Evolutionary conservation across 2,888 invertebrate species (phyloP), one percentile per base, ranked within the genome.

Genomic region (Sesia bembeciformis): DNA sequence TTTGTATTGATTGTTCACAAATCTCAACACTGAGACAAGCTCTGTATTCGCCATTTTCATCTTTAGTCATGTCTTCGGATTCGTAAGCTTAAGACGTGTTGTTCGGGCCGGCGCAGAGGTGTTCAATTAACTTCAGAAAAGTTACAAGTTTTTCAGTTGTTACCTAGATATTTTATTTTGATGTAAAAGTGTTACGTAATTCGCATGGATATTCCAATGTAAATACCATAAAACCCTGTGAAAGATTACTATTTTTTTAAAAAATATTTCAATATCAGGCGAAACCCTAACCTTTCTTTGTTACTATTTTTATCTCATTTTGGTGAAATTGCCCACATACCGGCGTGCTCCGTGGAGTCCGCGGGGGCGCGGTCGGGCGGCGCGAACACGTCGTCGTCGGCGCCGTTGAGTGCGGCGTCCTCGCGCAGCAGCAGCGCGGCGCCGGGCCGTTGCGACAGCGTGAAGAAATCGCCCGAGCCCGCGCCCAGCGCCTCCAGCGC

Each of bases 391-490:
- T 89, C 90, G 70, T 89, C 89, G 66, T 84, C 87, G 61, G 68
- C 71, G 57, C 84, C 88, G 74, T 85, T 84, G 70, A 82, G 82
- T 61, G 80, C 78, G 56, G 79, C 70, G 73, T 88, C 83, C 70
- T 84, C 83, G 59, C 81, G 79, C 73, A 87, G 75, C 71, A 88
- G 74, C 66, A 87, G 74, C 62, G 88, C 88, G 63, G 89, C 88
- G 68, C 83, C 87, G 58, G 88, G 88, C 40, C 88, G 84, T 80
- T 87, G 87, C 70, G 87, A 88, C 72, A 89, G 75, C 66, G 89
- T 89, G 80, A 90, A 90, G 81, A 90, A 90, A 76, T 90, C 90
- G 57, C 90, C 90, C 57, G 88, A 87, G 53, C 90, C 90, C 57
- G 82, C 83, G 67, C 85, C 87, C 72, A 87, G 73, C 59, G 85